These are phyloP conservation scores for Oenanthe oenanthe DNA, from an alignment of 2,113 vertebrate species.

Conservation along the genomic window DNA sequence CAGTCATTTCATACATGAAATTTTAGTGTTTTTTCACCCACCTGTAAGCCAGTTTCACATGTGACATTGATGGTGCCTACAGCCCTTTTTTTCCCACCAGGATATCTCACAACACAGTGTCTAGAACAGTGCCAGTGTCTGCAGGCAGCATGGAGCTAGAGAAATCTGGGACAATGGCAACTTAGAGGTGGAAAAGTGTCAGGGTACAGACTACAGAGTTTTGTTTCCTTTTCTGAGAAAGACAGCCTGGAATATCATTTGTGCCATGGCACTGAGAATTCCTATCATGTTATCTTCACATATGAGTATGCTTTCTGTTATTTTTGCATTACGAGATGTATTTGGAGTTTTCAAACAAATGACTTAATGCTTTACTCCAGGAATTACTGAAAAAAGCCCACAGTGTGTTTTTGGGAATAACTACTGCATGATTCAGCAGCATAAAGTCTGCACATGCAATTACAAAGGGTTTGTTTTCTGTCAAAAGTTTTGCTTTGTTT, in stretches of 20 bases:
- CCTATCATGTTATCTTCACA: background rate
- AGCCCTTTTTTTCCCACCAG: background rate
- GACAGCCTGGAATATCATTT: background rate
- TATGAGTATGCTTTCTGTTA: background rate
- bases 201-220: background rate
- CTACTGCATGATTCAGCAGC: background rate
- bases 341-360: background rate
- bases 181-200: background rate
- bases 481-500: background rate
- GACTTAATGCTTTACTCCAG: background rate
- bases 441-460: background rate
- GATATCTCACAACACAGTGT: background rate
- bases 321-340: background rate
- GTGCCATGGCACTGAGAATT: background rate
- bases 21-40: background rate
- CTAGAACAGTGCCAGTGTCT: background rate
- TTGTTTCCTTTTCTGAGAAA: background rate
- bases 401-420: background rate
- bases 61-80: rapidly evolving
- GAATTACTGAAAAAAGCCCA: background rate
- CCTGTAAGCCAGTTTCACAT: background rate
- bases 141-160: background rate
- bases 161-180: background rate
- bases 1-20: background rate
- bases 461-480: background rate